phyloP scores from a whole-genome alignment of 1,140 invertebrate species.

The Polyergus mexicanus region DNA sequence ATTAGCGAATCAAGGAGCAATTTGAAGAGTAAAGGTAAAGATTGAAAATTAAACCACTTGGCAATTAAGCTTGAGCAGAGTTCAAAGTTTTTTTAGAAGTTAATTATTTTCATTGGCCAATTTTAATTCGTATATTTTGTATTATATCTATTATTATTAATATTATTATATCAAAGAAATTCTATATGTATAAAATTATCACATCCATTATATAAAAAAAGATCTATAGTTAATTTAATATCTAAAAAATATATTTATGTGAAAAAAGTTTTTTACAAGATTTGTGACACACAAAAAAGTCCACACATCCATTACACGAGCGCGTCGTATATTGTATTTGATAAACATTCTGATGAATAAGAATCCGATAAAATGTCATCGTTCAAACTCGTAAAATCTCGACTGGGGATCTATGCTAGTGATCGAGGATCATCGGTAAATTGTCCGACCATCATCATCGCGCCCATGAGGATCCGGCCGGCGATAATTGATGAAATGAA shows the following conservation, averaged over 20 bases:
- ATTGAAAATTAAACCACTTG: neutral
- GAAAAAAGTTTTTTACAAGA: neutral
- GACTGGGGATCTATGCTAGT: neutral
- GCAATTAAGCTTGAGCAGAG: neutral
- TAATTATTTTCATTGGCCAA: neutral
- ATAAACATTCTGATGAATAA: neutral
- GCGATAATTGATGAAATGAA: conserved; percentile 62
- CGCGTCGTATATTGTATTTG: neutral
- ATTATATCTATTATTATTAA: conserved; percentile 7
- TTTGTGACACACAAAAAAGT: neutral
- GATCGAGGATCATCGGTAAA: conserved; percentile 43
- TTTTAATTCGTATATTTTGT: neutral
- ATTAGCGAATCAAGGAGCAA: conserved; percentile 1
- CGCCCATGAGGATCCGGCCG: conserved; percentile 9
- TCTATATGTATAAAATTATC: neutral
- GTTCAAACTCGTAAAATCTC: conserved; percentile 13
- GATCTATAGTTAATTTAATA: neutral
- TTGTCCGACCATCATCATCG: conserved; percentile 45
- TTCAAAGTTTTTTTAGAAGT: neutral
- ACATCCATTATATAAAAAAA: neutral
- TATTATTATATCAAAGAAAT: neutral
- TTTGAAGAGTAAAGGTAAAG: neutral
- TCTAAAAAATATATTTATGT: neutral
- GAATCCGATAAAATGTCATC: conserved; percentile 18
- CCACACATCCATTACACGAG: neutral